Evolutionary conservation across 1,140 invertebrate genomes (phyloP).

Genomic region (Zophobas morio): DNA sequence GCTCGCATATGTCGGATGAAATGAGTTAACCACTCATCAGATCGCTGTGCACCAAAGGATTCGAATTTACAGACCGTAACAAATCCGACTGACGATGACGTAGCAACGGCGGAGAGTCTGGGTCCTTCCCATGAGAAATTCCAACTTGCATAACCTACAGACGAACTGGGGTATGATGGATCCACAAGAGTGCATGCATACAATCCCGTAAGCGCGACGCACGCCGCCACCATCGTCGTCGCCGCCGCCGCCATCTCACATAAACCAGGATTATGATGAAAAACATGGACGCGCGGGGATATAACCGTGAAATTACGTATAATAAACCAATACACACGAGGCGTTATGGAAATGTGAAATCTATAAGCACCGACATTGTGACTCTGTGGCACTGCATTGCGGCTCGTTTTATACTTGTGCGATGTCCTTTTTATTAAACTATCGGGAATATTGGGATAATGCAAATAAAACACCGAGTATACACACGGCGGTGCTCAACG

Average conservation of each 20-base stretch:
- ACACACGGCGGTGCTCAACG: constrained; percentile 2
- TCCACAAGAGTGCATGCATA: constrained; percentile 41
- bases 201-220: constrained; percentile 41
- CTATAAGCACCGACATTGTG: constrained; percentile 53
- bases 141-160: constrained; percentile 45
- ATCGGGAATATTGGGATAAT: constrained; percentile 51
- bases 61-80: constrained; percentile 42
- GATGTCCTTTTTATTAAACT: constrained; percentile 45
- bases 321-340: constrained; percentile 56
- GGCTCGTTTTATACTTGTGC: constrained; percentile 55
- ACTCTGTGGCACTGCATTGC: constrained; percentile 52
- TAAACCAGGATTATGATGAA: constrained; percentile 46
- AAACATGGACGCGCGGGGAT: constrained; percentile 45
- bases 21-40: constrained; percentile 3
- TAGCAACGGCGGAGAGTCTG: constrained; percentile 6
- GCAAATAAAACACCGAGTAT: constrained; percentile 35
- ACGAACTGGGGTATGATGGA: constrained; percentile 15
- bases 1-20: constrained; percentile 1
- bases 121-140: constrained; percentile 46
- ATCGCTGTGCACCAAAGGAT: constrained; percentile 14
- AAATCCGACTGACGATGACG: constrained; percentile 44
- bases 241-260: constrained; percentile 6
- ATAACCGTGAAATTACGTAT: constrained; percentile 55
- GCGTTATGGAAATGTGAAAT: constrained; percentile 57
- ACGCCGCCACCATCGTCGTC: constrained; percentile 5